Base-by-base conservation (phyloP, 1,140 invertebrate genomes). In the Batillaria attramentaria region DNA sequence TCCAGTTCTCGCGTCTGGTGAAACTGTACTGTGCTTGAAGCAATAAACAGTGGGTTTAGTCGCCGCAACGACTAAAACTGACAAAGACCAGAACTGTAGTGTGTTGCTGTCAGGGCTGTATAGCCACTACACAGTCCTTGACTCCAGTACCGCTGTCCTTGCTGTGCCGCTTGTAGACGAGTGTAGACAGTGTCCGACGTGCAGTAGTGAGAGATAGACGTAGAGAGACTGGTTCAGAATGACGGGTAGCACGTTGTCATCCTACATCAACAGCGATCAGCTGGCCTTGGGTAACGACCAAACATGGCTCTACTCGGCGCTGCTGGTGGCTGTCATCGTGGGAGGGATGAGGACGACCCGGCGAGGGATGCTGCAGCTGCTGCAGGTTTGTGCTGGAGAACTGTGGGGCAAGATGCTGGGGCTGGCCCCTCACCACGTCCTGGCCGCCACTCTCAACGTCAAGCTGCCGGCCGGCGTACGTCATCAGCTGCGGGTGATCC, bases 321-420 rank as follows among this genome's bases (percentile, higher is more conserved):
- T 82, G 28, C 57, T 79, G 43, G 60, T 78, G 54, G 62, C 78
- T 4, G 74, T 82, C 31, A 77, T 79, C 37, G 60, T 79, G 1
- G 74, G 81, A 42, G 74, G 78, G 24, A 77, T 77, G 78, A 46
- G 74, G 46, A 76, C 77, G 8, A 79, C 78, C 16, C 50, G 81
- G 28, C 72, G 75, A 2, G 81, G 68, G 42, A 62, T 70, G n/a
- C 57, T 79, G 28, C 81, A 76, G 57, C 13, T 76, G 28, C 81
- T 82, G 4, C 79, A 77, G 57, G 57, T 60, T 20, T 60, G 57
- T 28, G 8, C 8, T 4, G 57, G 57, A 4, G 57, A 60, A 28
- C 57, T 60, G 57, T 60, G 57, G 57, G 8, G 57, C 57, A 60
- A 60, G 57, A 60, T 60, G 57, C 31, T 20, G 6, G 8, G 24